Evolutionary conservation across 30 jellyfish, hydroid and myxozoan species (phyloP), one percentile per base, ranked within the genome.

Genomic region (Aurelia sp.): DNA sequence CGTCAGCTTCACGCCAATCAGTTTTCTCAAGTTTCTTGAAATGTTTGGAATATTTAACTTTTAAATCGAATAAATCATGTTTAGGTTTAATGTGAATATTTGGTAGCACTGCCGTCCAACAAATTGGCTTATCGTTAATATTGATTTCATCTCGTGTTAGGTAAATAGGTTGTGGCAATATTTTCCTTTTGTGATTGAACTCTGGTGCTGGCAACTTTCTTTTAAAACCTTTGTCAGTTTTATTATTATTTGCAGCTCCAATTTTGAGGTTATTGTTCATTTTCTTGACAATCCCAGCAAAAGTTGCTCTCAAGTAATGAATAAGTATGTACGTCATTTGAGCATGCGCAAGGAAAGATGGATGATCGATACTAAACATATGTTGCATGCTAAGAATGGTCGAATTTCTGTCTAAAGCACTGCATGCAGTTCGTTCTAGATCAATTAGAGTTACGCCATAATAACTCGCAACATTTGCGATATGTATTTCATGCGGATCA

Each of bases 291-390:
- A 64, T 68, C 8, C 44, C 55, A 4, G 78, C 92, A 53, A 79
- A 61, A 53, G 71, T 55, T 12, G 61, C 83, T 70, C 88, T 82
- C 82, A 82, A 72, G 78, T 87, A 88, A 33, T 82, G 84, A 13
- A 88, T 88, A 7, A 93, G 77, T 15, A 84, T 50, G 33, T 70
- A 83, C 30, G 97, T 74, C 96, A 93, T 93, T 89, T 93, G 98
- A n/a, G 98, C 97, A 83, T 93, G 98, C 76, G 97, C 98, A 22
- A 93, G 71, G 52, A 61, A 62, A 4, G 98, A 93, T 18, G 98
- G 98, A 40, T 93, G 98, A 20, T 92, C 92, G 4, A 68, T 86
- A 37, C 44, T 92, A 61, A 92, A 81, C 85, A 92, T 68, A 35
- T 89, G 96, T 20, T 82, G 70, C 61, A 73, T 63, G 13, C 75